Evolutionary conservation across 2,888 invertebrate species (phyloP).

Genomic region (Acleris laterana): DNA sequence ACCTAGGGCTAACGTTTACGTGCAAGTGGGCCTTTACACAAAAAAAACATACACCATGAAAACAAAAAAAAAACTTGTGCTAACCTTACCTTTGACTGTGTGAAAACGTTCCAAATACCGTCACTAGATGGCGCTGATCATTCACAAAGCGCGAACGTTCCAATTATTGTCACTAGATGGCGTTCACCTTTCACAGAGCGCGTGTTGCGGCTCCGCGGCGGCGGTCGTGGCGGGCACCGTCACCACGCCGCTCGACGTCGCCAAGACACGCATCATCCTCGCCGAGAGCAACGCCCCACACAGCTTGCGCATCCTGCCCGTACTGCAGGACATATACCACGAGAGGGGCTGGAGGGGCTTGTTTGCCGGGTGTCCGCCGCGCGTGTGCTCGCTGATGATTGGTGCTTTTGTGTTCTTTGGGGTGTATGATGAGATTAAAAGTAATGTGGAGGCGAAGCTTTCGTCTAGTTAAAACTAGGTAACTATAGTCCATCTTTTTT

Average conservation of each 20-base stretch:
- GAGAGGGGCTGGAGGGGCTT: slow-evolving; percentile 9
- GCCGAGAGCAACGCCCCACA: not conserved
- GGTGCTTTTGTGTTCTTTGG: slow-evolving; percentile 19
- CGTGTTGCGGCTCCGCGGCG: slow-evolving; percentile 6
- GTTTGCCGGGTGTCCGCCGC: slow-evolving; percentile 15
- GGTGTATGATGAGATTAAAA: slow-evolving; percentile 28
- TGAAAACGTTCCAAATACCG: no score
- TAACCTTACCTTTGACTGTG: no score
- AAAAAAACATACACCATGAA: no score
- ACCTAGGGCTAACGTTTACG: no score
- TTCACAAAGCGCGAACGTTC: no score
- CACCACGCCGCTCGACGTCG: slow-evolving; percentile 9
- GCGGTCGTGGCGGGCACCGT: not conserved
- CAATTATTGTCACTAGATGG: no score
- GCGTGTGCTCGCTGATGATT: not conserved
- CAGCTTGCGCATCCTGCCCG: slow-evolving; percentile 6
- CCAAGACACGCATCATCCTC: slow-evolving; percentile 10
- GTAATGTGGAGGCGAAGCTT: slow-evolving; percentile 1
- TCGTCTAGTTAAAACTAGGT: no score
- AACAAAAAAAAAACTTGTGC: no score
- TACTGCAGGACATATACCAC: slow-evolving; percentile 2
- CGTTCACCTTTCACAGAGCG: not conserved
- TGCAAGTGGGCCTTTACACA: no score
- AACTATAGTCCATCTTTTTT: no score
- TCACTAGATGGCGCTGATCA: no score